phyloP scores from a whole-genome alignment of 92 coral and sea anemone species.

The Pocillopora grandis region DNA sequence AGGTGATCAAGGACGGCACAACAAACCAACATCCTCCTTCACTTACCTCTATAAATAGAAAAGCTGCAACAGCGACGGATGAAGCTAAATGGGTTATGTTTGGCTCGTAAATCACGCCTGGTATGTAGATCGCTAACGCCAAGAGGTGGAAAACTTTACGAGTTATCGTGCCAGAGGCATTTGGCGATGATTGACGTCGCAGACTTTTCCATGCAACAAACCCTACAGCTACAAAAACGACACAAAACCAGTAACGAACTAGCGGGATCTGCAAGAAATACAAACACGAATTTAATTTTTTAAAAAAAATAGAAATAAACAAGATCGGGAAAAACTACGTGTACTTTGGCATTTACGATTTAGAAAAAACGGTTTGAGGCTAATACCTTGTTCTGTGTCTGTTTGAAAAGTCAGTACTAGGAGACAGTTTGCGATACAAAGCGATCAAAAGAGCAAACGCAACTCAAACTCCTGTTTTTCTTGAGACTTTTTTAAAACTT shows the following conservation, averaged over 20 bases:
- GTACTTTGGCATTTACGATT: no score
- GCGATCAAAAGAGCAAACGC: no score
- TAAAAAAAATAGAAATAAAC: no score
- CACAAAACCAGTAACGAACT: conserved; percentile 66
- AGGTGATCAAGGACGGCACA: no score
- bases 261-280: conserved; percentile 17
- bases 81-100: conserved; percentile 84
- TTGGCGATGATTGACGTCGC: not conserved
- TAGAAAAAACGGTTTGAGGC: no score
- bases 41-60: conserved; percentile 86
- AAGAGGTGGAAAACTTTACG: conserved; percentile 87
- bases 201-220: conserved; percentile 76
- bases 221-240: conserved; percentile 65
- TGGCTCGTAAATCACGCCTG: conserved; percentile 85
- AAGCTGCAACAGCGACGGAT: conserved; percentile 83
- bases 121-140: conserved; percentile 83
- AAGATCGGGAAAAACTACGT: no score
- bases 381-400: no score
- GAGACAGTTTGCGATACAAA: no score
- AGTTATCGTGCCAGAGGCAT: conserved; percentile 51
- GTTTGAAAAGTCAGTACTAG: no score
- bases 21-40: not conserved
- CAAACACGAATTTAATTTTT: not conserved
- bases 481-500: no score
- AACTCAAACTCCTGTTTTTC: no score